phyloP scores from a whole-genome alignment of 2,797 vertebrate genomes.

The Capromys pilorides region DNA sequence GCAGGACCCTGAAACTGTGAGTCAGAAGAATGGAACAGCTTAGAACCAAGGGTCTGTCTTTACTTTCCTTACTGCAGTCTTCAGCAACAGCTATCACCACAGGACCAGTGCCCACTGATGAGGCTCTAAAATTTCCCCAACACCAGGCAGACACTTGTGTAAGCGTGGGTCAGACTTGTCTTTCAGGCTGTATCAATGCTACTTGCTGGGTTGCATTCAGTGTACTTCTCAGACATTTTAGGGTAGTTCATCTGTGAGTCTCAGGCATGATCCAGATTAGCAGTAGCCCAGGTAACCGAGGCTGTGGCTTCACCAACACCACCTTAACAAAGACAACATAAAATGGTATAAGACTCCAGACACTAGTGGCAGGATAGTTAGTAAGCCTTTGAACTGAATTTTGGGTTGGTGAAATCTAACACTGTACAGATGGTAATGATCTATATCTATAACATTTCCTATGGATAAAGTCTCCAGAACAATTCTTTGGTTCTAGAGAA shows the following conservation, averaged over 20 bases:
- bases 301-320: not conserved
- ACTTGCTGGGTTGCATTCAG: not conserved
- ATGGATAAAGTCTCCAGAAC: not conserved
- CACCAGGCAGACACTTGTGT: not conserved
- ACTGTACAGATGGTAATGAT: not conserved
- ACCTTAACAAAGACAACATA: not conserved
- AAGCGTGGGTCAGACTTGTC: not conserved
- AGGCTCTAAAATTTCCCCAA: not conserved
- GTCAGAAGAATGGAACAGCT: not conserved
- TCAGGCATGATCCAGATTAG: not conserved
- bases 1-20: not conserved
- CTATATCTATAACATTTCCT: not conserved
- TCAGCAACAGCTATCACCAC: not conserved
- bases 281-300: not conserved
- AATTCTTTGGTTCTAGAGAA: not conserved
- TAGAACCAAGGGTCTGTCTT: not conserved
- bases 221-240: not conserved
- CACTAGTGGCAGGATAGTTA: not conserved
- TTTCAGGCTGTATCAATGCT: not conserved
- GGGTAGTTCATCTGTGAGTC: not conserved
- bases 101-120: not conserved
- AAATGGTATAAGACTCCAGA: not conserved
- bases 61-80: not conserved
- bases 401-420: not conserved
- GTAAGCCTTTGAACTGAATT: no score